Conservation (phyloP, 2,797 vertebrate genomes). For the Potorous gilbertii region DNA sequence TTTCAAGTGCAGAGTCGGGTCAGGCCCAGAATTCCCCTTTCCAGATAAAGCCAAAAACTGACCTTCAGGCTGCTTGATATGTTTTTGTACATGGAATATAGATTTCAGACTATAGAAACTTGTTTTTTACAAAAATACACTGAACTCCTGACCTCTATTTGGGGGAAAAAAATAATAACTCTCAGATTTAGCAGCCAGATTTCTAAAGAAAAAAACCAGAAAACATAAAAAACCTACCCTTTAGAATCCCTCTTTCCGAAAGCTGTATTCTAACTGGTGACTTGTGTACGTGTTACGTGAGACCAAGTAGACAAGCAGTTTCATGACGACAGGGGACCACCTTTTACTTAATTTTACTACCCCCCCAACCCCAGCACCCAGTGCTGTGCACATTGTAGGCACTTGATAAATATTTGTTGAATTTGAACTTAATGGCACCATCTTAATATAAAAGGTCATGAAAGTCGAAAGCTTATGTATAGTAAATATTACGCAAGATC, state of each 20-base stretch:
- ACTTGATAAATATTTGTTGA: conserved; percentile 8
- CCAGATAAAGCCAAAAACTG: not conserved
- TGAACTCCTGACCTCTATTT: not conserved
- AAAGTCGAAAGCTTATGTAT: not conserved
- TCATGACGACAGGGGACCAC: not conserved
- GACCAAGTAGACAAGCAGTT: not conserved
- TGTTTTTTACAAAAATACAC: not conserved
- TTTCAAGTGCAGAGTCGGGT: not conserved
- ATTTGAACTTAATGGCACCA: conserved; percentile 8
- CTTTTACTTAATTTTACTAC: not conserved
- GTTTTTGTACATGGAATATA: conserved; percentile 8
- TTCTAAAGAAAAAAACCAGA: not conserved
- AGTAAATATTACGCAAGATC: not conserved
- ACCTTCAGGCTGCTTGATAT: not conserved
- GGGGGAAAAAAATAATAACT: not conserved
- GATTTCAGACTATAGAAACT: not conserved
- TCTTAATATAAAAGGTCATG: not conserved
- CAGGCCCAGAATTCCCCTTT: not conserved
- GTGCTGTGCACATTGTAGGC: not conserved
- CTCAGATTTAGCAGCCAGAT: not conserved
- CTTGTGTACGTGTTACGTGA: not conserved
- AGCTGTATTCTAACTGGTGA: not conserved
- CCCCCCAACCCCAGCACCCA: not conserved
- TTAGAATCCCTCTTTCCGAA: not conserved
- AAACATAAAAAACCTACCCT: not conserved